These are phyloP conservation scores for Tylochromis polylepis DNA, from an alignment of 2,113 vertebrate species.

Conservation along the genomic window DNA sequence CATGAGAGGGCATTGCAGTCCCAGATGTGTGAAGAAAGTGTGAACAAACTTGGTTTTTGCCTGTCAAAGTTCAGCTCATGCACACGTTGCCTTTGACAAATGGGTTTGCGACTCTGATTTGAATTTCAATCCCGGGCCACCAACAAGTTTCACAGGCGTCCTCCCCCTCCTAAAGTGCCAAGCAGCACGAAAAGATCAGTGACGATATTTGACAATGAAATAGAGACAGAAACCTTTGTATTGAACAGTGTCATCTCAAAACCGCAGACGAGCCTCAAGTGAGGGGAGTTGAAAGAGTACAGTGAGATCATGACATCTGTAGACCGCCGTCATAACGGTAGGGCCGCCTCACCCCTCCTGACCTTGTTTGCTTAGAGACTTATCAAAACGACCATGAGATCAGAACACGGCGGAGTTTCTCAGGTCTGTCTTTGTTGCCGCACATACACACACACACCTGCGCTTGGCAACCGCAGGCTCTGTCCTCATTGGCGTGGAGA, in stretches of 20 bases:
- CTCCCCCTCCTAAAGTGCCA: not conserved
- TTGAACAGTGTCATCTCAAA: conserved; percentile 28
- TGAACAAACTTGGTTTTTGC: conserved; percentile 38
- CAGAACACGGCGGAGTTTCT: conserved; percentile 63
- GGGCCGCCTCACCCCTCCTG: conserved; percentile 40
- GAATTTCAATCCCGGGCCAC: conserved; percentile 50
- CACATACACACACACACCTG: conserved; percentile 52
- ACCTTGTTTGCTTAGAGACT: conserved; percentile 43
- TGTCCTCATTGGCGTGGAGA: conserved; percentile 67
- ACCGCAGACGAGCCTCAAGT: conserved; percentile 55
- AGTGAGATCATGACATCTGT: conserved; percentile 45
- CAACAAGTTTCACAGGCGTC: conserved; percentile 36
- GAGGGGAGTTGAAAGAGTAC: conserved; percentile 44
- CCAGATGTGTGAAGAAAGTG: conserved; percentile 47
- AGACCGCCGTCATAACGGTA: conserved; percentile 68
- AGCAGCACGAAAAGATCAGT: conserved; percentile 16
- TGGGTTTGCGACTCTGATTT: conserved; percentile 21
- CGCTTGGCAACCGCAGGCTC: conserved; percentile 53
- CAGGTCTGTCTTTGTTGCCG: conserved; percentile 59
- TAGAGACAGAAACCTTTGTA: conserved; percentile 43
- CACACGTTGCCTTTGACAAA: conserved; percentile 39
- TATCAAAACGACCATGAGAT: conserved; percentile 74
- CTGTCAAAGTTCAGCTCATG: conserved; percentile 50
- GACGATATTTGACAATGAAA: conserved; percentile 51
- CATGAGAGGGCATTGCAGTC: conserved; percentile 69